Base-by-base conservation (phyloP, 2,797 vertebrate species). In the Brotula barbata region DNA sequence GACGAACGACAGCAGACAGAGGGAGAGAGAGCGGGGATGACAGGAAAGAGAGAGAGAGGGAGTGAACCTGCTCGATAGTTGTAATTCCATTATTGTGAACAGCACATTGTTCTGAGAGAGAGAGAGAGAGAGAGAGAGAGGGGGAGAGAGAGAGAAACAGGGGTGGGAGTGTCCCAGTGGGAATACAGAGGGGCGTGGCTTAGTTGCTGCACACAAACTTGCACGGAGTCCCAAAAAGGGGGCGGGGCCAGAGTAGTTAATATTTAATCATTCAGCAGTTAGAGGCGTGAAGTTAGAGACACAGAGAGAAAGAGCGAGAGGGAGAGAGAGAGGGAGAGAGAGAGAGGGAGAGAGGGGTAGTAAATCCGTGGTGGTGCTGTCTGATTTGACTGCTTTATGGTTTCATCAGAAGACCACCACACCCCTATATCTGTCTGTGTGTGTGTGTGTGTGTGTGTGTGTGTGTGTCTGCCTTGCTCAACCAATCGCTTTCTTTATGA, bases 1-100 rank as follows among this genome's bases (percentile, higher is more conserved):
- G 20, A 51, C 16, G 19, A 13, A 36, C 10, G 25, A 17, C 6
- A 19, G 15, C 17, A 34, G 17, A 37, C 19, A 41, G 4, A 41
- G 4, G 39, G 55, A 20, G 44, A 16, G 52, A 50, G 46, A 46
- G 48, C 25, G 31, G 40, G 40, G 44, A 17, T 15, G 37, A 58
- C 22, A 14, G 14, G 2, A 45, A 41, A 59, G 54, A 64, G 37
- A 52, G 66, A 68, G 42, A 46, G 65, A 65, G 47, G 59, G 40
- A 58, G 40, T 28, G 54, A 67, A 72, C 67, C 58, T 68, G 78
- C 57, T 54, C 50, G 61, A 53, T 47, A 73, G 65, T 75, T 75
- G 65, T 84, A 82, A 86, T 84, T 80, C 65, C 69, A 74, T 84
- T 84, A 86, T 83, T 63, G 54, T 79, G 73, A 84, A 81, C 81